A percentile compares a stretch with the other conserved stretches of the same genome.
Evolutionary conservation across 2,113 vertebrate genomes (phyloP).

Genomic region (Heliornis fulica): DNA sequence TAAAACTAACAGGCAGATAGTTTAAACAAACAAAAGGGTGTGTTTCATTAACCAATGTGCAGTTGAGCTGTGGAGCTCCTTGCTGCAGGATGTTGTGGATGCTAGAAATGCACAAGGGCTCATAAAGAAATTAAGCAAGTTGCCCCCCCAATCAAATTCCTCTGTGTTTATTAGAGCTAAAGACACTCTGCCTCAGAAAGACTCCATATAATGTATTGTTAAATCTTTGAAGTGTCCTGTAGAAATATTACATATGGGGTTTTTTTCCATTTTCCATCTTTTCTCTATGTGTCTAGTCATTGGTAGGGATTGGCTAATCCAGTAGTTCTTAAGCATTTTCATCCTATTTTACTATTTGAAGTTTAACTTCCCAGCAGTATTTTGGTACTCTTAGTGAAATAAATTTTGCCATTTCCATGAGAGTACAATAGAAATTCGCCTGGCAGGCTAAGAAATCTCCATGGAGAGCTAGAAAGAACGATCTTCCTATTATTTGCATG

Average conservation of each 20-base stretch:
- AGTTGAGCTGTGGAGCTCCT: background rate
- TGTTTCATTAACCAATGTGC: background rate
- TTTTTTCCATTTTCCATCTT: background rate
- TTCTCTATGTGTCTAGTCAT: background rate
- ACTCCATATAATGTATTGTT: background rate
- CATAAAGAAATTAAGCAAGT: background rate
- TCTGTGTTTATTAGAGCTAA: background rate
- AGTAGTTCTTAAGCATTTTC: background rate
- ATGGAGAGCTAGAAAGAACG: background rate
- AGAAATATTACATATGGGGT: background rate
- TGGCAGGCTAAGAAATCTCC: background rate
- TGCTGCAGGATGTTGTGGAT: background rate
- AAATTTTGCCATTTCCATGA: background rate
- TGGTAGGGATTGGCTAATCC: background rate
- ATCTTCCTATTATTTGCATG: background rate
- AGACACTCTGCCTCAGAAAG: background rate
- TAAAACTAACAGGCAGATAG: slow-evolving; percentile 38
- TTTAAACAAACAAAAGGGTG: slow-evolving; percentile 19
- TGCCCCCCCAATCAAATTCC: no score
- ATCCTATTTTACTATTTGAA: background rate
- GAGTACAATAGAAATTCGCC: background rate
- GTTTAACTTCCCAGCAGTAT: slow-evolving; percentile 3
- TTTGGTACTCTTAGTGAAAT: background rate
- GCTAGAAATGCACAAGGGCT: background rate
- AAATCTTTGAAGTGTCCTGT: background rate